These are phyloP conservation scores for Palythoa heliodiscus DNA, from an alignment of 92 coral and sea anemone species.

Conservation along the genomic window DNA sequence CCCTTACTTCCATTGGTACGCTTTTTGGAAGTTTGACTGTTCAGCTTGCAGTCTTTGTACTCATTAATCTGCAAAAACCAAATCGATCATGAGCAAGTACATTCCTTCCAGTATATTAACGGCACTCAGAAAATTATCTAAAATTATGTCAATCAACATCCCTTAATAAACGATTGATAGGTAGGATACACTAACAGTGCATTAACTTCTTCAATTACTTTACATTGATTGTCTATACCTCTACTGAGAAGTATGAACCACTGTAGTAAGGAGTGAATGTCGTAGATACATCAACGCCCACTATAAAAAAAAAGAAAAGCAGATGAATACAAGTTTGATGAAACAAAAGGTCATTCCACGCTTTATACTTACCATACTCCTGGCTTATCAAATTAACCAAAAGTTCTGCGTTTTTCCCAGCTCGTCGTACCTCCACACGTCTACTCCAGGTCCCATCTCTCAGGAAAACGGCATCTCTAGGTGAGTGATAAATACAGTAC, in stretches of 20 bases:
- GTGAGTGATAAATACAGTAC: background rate
- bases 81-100: background rate
- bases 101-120: no score
- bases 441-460: constrained; percentile 91
- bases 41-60: background rate
- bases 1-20: constrained; percentile 8
- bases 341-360: background rate
- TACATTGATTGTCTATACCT: constrained; percentile 1
- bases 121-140: background rate
- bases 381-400: constrained; percentile 86
- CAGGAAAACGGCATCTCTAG: constrained; percentile 81
- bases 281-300: constrained; percentile 85
- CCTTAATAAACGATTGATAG: background rate
- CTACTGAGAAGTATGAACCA: constrained; percentile 67
- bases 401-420: constrained; percentile 71
- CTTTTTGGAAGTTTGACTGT: constrained; percentile 4
- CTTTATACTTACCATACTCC: constrained; percentile 74
- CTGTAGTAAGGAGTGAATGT: constrained; percentile 83
- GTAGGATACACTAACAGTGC: background rate
- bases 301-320: constrained; percentile 44
- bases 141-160: background rate
- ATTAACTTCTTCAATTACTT: background rate
- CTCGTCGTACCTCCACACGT: constrained; percentile 81
- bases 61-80: constrained; percentile 20
- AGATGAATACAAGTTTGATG: background rate